Evolutionary conservation across 2,113 vertebrate genomes (phyloP), one percentile per base, ranked within the genome.

Genomic region (Columba janthina): DNA sequence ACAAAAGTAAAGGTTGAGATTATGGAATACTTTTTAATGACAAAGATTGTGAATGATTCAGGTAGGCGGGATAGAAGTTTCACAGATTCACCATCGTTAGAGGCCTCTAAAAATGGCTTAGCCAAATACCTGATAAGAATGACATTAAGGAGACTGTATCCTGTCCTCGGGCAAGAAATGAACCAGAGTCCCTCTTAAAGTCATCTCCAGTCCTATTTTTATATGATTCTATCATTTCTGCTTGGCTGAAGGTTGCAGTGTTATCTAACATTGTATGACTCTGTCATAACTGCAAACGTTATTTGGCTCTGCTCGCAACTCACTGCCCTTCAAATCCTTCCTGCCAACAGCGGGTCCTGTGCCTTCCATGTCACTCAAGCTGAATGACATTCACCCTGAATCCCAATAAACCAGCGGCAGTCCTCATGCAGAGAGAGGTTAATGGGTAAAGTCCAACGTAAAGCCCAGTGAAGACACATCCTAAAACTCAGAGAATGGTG

Each of bases 121-220:
- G 60, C 60, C 42, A 80, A 80, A 58, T 34, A 81, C 46, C 72
- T 66, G 26, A 29, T 84, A 56, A 53, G 69, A 67, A 7, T 29
- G 65, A n/a, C 61, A 81, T 62, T 65, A 89, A 83, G 28, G 58
- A 74, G 32, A 71, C 44, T 19, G 13, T 7, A 62, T 42, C 56
- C 19, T 76, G 29, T 77, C 88, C 88, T 90, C 57, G 48, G 76
- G 90, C 88, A 74, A 84, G 53, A 71, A 90, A 67, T 0, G 0
- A 90, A 84, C 11, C 51, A 34, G 13, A 88, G 26, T 80, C 8
- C n/a, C 67, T 86, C 75, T 60, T 10, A 38, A 58, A 94, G 58
- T 29, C 75, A 67, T 93, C 86, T 81, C 76, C 79, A 86, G 83
- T 67, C 77, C 74, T 95, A 72, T 89, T 92, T 96, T 81, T 93